These are phyloP conservation scores for Progne subis DNA, from an alignment of 2,113 vertebrate species.

Conservation along the genomic window DNA sequence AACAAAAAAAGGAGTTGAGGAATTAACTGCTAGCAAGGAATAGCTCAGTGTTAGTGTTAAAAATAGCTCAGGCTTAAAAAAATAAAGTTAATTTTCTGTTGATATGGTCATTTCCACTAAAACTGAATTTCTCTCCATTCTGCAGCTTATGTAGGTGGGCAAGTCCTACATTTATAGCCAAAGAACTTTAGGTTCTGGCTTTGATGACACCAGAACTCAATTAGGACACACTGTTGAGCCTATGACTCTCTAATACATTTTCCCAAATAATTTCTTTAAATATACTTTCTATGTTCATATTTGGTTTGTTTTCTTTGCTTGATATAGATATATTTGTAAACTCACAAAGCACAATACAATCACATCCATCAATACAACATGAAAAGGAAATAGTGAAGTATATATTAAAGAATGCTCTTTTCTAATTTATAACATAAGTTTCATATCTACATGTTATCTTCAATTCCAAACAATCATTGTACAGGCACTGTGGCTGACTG, in stretches of 20 bases:
- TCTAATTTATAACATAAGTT: not conserved
- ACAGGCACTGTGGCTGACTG: not conserved
- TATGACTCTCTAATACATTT: not conserved
- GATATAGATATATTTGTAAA: not conserved
- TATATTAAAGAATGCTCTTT: not conserved
- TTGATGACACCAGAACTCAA: not conserved
- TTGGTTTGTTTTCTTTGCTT: not conserved
- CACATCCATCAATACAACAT: not conserved
- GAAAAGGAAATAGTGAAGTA: not conserved
- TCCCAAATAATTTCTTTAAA: not conserved
- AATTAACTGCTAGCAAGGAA: not conserved
- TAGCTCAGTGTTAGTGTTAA: not conserved
- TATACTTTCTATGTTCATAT: not conserved
- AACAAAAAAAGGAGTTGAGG: not conserved
- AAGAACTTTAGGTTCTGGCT: not conserved
- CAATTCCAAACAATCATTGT: not conserved
- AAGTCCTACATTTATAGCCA: not conserved
- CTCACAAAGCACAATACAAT: not conserved
- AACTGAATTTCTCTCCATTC: not conserved
- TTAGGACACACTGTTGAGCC: not conserved
- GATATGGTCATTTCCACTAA: not conserved
- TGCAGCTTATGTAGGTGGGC: not conserved
- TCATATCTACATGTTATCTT: not conserved
- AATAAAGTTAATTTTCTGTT: not conserved
- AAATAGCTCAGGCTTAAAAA: not conserved